These are phyloP conservation scores for Hippopotamyrus pictus DNA, from an alignment of 2,797 vertebrate species.

Conservation along the genomic window DNA sequence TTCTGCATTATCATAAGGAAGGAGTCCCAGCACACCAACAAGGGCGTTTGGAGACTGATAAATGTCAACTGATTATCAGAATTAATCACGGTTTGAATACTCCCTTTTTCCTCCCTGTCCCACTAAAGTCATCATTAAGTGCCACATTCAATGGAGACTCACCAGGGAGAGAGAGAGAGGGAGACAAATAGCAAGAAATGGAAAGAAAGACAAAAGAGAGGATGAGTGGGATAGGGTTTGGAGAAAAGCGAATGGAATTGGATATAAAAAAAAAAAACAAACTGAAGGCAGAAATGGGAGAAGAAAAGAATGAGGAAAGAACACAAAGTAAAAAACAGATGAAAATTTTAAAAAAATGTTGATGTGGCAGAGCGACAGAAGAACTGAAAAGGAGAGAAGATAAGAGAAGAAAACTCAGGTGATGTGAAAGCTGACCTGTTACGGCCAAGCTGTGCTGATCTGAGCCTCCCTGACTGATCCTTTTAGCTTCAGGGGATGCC, in stretches of 20 bases:
- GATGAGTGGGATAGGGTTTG: background rate
- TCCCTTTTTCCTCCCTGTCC: background rate
- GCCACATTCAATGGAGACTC: background rate
- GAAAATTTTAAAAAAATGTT: background rate
- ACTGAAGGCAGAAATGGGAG: background rate
- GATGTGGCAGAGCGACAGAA: background rate
- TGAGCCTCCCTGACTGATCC: constrained; percentile 1
- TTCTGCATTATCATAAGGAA: constrained; percentile 32
- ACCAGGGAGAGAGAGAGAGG: background rate
- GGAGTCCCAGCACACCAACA: constrained; percentile 19
- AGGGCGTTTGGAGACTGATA: constrained; percentile 21
- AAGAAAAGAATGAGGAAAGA: background rate
- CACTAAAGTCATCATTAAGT: background rate
- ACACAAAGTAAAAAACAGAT: background rate
- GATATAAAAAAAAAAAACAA: background rate
- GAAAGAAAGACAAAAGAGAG: background rate
- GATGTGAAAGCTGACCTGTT: background rate
- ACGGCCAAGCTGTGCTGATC: background rate
- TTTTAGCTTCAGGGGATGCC: background rate
- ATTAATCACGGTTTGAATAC: constrained; percentile 16
- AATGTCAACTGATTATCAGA: constrained; percentile 43
- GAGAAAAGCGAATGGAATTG: background rate
- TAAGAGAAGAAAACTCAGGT: background rate
- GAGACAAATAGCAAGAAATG: background rate
- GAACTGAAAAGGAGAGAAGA: background rate